Base-by-base conservation (phyloP, 2,888 invertebrate genomes). In the Limnephilus lunatus region DNA sequence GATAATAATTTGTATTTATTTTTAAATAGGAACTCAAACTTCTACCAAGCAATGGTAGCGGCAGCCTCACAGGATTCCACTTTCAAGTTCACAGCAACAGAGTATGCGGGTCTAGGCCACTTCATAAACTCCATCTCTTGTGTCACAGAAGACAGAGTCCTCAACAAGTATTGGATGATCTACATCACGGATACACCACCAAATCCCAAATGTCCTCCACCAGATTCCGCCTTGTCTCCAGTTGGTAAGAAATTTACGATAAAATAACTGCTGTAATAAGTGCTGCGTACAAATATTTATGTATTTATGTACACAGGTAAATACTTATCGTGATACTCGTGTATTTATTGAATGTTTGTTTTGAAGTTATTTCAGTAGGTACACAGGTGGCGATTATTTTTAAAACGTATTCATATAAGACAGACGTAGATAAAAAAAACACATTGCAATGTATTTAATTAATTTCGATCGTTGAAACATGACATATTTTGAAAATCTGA, bases 1-100 rank as follows among this genome's bases (percentile, higher is more conserved):
- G 3, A 35, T 4, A 35, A 35, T 35, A 3, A 39, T 11, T 39
- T 39, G 0, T 39, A 0, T 39, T 12, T 12, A 44, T 44, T 44
- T 44, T 44, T 44, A 11, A 12, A 85, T 25, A 39, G 68, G 68
- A n/a, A 68, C 44, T 89, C 91, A 5, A 89, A n/a, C 3, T 89
- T 91, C 32, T 91, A 68, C 80, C 35, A 91, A 32, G 91, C 68
- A 14, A 91, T 91, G 91, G 15, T 14, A 32, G 25, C 12, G 15
- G 89, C 91, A 25, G 89, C 89, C 25, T 39, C 35, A 15, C 3
- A 35, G 68, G 11, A 83, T 31, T 3, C 12, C 12, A 53, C 35
- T 14, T 91, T 85, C 31, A 5, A 30, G 2, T 91, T 91, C n/a
- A 39, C 88, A n/a, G 68, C 91, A 48, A 91, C 53, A 35, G 53